Evolutionary conservation across 1,140 invertebrate species (phyloP).

Genomic region (Epicauta chinensis): DNA sequence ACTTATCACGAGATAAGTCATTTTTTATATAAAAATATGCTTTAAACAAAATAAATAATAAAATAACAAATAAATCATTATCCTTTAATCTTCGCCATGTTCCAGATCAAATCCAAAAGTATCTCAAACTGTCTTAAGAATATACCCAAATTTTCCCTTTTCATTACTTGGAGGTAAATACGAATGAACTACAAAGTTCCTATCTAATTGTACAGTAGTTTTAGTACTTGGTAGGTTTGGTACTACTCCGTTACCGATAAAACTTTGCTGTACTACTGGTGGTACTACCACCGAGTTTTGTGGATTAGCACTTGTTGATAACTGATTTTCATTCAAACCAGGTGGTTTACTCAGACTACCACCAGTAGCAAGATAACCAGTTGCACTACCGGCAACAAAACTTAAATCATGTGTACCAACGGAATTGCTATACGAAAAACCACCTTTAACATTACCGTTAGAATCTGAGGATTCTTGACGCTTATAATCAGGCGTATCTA

Average conservation of each 20-base stretch:
- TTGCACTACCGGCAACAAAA: conserved; percentile 24
- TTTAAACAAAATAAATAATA: too few relatives aligned
- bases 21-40: too few relatives aligned
- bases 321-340: too few relatives aligned
- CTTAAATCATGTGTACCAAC: conserved; percentile 25
- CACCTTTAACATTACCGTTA: conserved; percentile 30
- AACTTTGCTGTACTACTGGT: not conserved
- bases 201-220: not conserved
- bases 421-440: conserved; percentile 27
- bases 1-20: too few relatives aligned
- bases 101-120: too few relatives aligned
- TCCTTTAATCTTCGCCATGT: too few relatives aligned
- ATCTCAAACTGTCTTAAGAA: conserved; percentile 6
- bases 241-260: not conserved
- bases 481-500: conserved; percentile 22
- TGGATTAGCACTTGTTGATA: not conserved
- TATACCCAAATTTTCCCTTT: conserved; percentile 17
- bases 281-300: too few relatives aligned
- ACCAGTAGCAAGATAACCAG: conserved; percentile 21
- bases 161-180: conserved; percentile 16
- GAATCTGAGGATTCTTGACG: conserved; percentile 28
- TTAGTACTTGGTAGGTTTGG: not conserved
- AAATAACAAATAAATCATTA: too few relatives aligned
- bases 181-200: not conserved
- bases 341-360: not conserved